A percentile compares a stretch with the other conserved stretches of the same genome.
These are phyloP conservation scores for Cotesia typhae DNA, from an alignment of 1,140 invertebrate genomes.

Conservation along the genomic window DNA sequence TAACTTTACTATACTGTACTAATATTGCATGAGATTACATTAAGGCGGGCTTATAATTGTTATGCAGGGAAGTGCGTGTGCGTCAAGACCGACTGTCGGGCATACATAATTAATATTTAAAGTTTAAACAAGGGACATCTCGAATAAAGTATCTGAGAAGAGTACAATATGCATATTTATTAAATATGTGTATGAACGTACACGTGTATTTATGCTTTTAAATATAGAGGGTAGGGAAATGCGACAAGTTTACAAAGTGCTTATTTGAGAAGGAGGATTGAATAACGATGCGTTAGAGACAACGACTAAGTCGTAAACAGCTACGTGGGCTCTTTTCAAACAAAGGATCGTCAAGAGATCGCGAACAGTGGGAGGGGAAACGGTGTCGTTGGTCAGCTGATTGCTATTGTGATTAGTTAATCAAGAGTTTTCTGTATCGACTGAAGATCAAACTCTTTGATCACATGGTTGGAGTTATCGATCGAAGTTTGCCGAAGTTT, in stretches of 20 bases:
- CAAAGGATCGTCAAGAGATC: too few species aligned
- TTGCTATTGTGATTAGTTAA: too few species aligned
- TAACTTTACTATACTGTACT: background rate
- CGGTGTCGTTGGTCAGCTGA: too few species aligned
- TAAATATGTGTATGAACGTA: background rate
- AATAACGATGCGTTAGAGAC: background rate
- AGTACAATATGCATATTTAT: slow-evolving; percentile 14
- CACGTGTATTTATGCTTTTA: too few species aligned
- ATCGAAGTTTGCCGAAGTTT: too few species aligned
- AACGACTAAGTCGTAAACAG: background rate
- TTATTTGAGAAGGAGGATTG: slow-evolving; percentile 5
- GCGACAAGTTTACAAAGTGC: slow-evolving; percentile 22
- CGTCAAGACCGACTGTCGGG: slow-evolving; percentile 47
- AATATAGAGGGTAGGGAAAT: background rate
- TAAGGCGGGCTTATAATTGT: slow-evolving; percentile 27
- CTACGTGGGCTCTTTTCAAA: too few species aligned
- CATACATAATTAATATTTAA: slow-evolving; percentile 63
- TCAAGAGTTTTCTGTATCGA: too few species aligned
- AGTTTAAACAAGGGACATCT: slow-evolving; percentile 45
- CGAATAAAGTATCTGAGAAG: too few species aligned
- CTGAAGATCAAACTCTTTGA: too few species aligned
- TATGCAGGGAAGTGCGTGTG: slow-evolving; percentile 53
- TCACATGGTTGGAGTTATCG: too few species aligned
- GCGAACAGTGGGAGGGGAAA: too few species aligned
- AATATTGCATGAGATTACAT: too few species aligned